Conservation (phyloP, 2,113 vertebrate species). For the Bothrops jararaca region DNA sequence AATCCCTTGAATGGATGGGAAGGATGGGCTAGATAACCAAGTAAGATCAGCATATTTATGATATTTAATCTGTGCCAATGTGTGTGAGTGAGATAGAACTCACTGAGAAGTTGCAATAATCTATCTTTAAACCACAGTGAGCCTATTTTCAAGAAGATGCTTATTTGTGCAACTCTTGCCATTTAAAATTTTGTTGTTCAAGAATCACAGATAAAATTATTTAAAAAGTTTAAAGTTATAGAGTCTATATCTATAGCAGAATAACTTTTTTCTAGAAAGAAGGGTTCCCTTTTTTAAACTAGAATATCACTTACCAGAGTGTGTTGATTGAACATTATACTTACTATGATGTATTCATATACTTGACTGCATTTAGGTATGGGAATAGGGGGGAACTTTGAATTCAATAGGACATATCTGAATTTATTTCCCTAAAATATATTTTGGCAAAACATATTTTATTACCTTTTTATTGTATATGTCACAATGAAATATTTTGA, state of each 20-base stretch:
- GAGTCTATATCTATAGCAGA: background rate
- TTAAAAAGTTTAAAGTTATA: background rate
- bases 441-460: conserved; percentile 7
- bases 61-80: background rate
- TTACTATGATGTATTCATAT: background rate
- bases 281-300: background rate
- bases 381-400: background rate
- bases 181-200: background rate
- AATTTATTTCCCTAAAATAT: background rate
- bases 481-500: background rate
- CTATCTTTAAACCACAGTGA: background rate
- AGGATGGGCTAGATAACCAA: background rate
- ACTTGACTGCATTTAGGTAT: background rate
- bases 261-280: background rate
- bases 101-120: background rate
- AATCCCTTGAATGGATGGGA: background rate
- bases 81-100: background rate
- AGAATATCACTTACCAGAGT: background rate
- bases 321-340: background rate
- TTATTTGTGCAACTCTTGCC: background rate
- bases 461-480: background rate
- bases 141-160: too few species aligned
- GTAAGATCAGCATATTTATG: background rate
- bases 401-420: background rate
- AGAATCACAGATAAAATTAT: background rate